phyloP scores from a whole-genome alignment of 2,113 vertebrate species.

The Syrmaticus mikado region DNA sequence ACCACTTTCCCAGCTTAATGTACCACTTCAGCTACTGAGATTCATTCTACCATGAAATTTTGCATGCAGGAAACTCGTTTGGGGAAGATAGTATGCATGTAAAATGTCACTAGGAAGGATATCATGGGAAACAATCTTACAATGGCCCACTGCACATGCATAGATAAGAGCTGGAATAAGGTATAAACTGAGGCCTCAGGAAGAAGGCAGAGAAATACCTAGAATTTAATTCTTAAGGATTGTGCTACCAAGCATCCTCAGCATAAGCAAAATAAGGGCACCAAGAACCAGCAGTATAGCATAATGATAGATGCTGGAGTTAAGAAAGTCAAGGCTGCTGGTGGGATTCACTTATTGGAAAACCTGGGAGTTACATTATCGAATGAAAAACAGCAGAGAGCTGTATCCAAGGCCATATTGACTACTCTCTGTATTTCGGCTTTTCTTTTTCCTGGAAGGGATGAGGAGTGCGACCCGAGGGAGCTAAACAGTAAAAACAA shows the following conservation, averaged over 20 bases:
- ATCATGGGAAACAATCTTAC: background rate
- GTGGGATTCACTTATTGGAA: background rate
- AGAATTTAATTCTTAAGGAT: background rate
- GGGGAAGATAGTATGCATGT: background rate
- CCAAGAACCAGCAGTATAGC: background rate
- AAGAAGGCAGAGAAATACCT: background rate
- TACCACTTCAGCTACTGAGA: slow-evolving; percentile 9
- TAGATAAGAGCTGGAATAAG: background rate
- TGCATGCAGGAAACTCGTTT: background rate
- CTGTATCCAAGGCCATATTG: background rate
- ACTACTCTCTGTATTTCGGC: background rate
- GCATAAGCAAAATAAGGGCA: background rate
- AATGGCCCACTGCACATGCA: background rate
- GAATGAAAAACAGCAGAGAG: background rate
- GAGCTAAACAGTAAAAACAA: background rate
- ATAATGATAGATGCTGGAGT: background rate
- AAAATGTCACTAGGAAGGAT: slow-evolving; percentile 3
- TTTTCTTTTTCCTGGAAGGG: background rate
- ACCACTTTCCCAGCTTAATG: background rate
- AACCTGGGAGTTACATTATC: background rate
- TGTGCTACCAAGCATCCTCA: background rate
- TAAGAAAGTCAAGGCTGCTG: background rate
- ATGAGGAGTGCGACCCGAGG: background rate
- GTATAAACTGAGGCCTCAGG: background rate
- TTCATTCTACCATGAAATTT: background rate